Conservation (phyloP, 2,113 vertebrate species). For the Poicephalus meyeri region DNA sequence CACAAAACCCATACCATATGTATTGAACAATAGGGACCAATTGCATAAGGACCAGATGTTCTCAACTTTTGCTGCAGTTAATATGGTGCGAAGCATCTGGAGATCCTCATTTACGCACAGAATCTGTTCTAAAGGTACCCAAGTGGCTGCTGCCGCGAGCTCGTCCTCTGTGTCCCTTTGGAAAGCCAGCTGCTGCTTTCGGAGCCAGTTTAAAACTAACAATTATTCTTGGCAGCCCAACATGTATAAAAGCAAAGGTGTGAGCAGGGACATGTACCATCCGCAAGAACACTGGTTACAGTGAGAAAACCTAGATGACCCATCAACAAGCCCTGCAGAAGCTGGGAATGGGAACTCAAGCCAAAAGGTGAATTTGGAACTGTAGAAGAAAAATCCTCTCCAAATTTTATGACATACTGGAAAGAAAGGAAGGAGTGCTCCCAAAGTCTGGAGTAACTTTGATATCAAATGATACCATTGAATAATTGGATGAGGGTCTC, state of each 20-base stretch:
- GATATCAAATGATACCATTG: neutral
- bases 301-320: neutral
- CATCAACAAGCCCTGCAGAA: neutral
- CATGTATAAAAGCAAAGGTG: neutral
- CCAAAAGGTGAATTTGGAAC: neutral
- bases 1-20: neutral
- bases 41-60: slow-evolving; percentile 19
- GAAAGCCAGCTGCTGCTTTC: neutral
- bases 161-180: neutral
- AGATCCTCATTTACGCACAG: neutral
- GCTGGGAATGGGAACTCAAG: neutral
- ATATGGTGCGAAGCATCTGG: neutral
- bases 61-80: slow-evolving; percentile 11
- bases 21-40: slow-evolving; percentile 31
- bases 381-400: neutral
- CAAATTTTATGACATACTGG: neutral
- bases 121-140: neutral
- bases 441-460: neutral
- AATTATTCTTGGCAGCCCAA: neutral
- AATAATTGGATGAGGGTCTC: neutral
- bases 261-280: neutral
- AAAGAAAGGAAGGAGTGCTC: neutral
- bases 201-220: neutral
- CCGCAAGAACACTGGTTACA: neutral
- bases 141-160: neutral